Evolutionary conservation across 1,140 invertebrate genomes (phyloP), one percentile per base, ranked within the genome.

Genomic region (Epicauta chinensis): DNA sequence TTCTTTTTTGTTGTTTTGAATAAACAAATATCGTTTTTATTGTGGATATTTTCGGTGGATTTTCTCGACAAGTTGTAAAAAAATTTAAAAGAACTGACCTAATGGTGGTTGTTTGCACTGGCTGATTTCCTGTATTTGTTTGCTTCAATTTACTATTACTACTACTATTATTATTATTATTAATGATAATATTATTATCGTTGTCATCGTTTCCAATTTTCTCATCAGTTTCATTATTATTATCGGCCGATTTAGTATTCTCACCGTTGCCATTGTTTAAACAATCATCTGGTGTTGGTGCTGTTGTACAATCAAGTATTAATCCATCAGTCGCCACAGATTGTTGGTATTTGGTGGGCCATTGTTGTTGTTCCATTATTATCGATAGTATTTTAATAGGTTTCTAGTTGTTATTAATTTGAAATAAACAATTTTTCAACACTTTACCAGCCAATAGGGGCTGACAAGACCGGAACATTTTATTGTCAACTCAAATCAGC

Each of bases 401-500:
- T 9, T 51, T 55, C 55, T 50, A 63, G 32, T 56, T 40, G 53
- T 30, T 59, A 61, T 51, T 48, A 16, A 38, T 42, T 38, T 23
- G 16, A 53, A 54, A 49, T 51, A 42, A 50, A 64, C 62, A 47
- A 45, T 44, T 61, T 64, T 66, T 60, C 42, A 48, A 56, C 56
- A 62, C 57, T 62, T 61, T 65, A 59, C 58, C 53, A 56, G 56
- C 55, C 43, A 55, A 53, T 56, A 63, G 49, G 46, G 39, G 44
- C 42, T 47, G 50, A 54, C 45, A 51, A 56, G 47, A 67, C 66
- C 66, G 62, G 62, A 65, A 62, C 66, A 66, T 67, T 66, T 65
- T 67, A 64, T 64, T 65, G 62, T 63, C 66, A 67, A 65, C 59
- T 65, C 45, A 59, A 63, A 66, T 67, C 66, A 67, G 64, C 64